Evolutionary conservation across 2,797 vertebrate species (phyloP).

Genomic region (Enteromius afrohamiltoni): DNA sequence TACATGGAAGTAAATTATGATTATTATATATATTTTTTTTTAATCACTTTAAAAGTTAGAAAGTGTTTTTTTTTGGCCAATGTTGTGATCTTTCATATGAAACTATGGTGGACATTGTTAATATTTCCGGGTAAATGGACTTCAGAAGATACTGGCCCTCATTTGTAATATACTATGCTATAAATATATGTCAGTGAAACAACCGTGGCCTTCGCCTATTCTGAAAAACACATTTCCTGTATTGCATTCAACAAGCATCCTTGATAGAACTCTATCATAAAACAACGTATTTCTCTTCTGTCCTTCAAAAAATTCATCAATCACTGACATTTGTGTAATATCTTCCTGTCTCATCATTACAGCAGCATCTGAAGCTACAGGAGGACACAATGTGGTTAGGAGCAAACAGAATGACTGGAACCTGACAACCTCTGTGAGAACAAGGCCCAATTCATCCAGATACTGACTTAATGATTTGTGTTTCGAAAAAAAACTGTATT

Average conservation of each 20-base stretch:
- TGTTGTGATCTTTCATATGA: background rate
- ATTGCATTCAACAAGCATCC: slow-evolving; percentile 16
- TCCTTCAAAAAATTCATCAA: background rate
- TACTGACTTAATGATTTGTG: slow-evolving; percentile 68
- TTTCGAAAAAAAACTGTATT: slow-evolving; percentile 57
- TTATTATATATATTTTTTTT: too few species aligned
- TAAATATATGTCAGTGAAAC: background rate
- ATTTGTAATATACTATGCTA: background rate
- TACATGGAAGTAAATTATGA: background rate
- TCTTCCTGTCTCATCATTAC: slow-evolving; percentile 13
- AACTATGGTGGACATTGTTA: background rate
- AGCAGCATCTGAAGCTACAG: slow-evolving; percentile 4
- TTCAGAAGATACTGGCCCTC: background rate
- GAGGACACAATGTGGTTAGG: background rate
- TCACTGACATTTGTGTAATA: background rate
- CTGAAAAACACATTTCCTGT: background rate
- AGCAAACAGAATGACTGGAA: background rate
- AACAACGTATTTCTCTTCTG: background rate
- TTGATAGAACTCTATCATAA: slow-evolving; percentile 14
- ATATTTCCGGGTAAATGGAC: background rate
- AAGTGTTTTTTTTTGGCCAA: background rate
- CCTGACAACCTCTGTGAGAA: background rate
- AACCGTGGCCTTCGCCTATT: background rate
- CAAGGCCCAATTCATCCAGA: slow-evolving; percentile 8
- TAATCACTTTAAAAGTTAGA: slow-evolving; percentile 11